Percentiles rank a stretch among this genome's conserved stretches.
Evolutionary conservation across 2,797 vertebrate genomes (phyloP).

Genomic region (Choloepus didactylus): DNA sequence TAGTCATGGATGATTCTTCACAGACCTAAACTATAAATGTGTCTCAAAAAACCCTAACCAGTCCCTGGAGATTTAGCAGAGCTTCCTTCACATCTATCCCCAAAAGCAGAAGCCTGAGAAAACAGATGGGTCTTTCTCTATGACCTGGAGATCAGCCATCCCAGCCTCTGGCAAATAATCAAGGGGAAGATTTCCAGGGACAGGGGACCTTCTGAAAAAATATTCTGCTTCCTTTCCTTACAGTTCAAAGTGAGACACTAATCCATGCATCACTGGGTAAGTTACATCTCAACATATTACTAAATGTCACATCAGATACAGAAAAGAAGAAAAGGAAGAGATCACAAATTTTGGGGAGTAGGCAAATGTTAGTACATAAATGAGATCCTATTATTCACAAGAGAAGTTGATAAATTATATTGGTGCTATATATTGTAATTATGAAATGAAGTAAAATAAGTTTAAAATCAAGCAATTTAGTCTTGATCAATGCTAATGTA

Average conservation of each 20-base stretch:
- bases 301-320: neutral
- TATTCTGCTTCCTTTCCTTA: neutral
- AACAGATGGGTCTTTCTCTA: slow-evolving; percentile 65
- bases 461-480: neutral
- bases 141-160: neutral
- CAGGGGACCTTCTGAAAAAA: neutral
- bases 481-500: neutral
- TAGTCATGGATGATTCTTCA: slow-evolving; percentile 10
- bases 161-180: neutral
- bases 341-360: neutral
- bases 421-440: neutral
- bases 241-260: neutral
- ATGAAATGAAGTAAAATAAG: neutral
- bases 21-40: slow-evolving; percentile 48
- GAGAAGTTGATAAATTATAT: neutral
- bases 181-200: neutral
- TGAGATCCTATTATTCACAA: neutral
- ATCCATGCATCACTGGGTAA: neutral
- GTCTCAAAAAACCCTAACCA: slow-evolving; percentile 12
- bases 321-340: neutral
- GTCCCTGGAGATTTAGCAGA: slow-evolving; percentile 48
- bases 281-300: neutral
- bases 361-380: neutral
- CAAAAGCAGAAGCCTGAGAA: slow-evolving; percentile 77
- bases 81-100: slow-evolving; percentile 55